Base-by-base conservation (phyloP, 2,797 vertebrate genomes). In the Chaetodon trifasciatus region DNA sequence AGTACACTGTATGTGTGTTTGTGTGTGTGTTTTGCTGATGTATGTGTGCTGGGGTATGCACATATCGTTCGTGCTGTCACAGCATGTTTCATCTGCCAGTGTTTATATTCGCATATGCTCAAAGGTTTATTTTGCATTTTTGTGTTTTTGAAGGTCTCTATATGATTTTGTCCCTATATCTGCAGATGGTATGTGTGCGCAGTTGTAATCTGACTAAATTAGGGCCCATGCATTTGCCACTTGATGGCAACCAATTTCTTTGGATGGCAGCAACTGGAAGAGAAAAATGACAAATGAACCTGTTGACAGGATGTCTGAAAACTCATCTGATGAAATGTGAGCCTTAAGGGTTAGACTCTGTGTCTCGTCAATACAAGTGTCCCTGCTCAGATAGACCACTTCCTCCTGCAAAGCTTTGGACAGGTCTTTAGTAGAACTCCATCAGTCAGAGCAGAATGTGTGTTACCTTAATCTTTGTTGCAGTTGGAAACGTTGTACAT, bases 1-100 rank as follows among this genome's bases (percentile, higher is more conserved):
- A 47, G 44, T 32, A 52, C 37, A 15, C 28, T 57, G 50, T 68
- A n/a, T 32, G 23, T 70, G 72, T 76, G 47, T 55, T 19, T 70
- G 72, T 76, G 21, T 58, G 23, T 70, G 72, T 76, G 47, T 55
- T 15, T 37, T 21, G 10, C 52, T 32, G 21, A 64, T 52, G 49
- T 75, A 60, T 69, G 32, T 76, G 53, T 39, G 55, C 13, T 52
- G 46, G 21, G 7, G 21, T 72, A 66, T 55, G 32, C 72, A 75
- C 69, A 50, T 63, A 60, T 85, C 57, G 62, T 65, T 81, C 4
- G 64, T 68, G 57, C 71, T 79, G 80, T 86, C 86, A 86, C 67
- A 66, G 37, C 60, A 16, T 52, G 47, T 67, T 77, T 69, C 62
- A 55, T 64, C 44, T 74, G 63, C 19, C 35, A 56, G 53, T 68